Conservation (phyloP, 1,140 invertebrate species). For the Oreohelix idahoensis region DNA sequence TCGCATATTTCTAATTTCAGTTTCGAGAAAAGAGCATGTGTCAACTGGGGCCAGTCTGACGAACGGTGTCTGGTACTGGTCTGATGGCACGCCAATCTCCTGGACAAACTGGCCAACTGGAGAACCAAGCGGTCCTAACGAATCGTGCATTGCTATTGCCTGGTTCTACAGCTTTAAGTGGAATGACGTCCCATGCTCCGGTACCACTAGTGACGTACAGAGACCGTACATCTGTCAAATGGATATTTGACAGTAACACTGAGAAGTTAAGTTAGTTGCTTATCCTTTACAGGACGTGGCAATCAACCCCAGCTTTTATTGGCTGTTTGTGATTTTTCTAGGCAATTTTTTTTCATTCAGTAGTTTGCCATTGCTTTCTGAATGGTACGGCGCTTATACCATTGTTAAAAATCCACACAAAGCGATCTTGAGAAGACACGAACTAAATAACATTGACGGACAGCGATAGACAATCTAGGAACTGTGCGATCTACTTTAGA, state of each 20-base stretch:
- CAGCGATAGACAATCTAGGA: no score
- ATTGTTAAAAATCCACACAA: no score
- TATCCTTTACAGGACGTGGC: no score
- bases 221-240: slow-evolving; percentile 10
- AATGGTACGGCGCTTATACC: no score
- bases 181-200: slow-evolving; percentile 19
- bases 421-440: no score
- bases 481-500: no score
- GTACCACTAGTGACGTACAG: neutral
- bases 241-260: neutral
- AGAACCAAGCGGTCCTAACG: slow-evolving; percentile 9
- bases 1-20: slow-evolving; percentile 4
- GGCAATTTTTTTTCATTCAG: no score
- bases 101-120: slow-evolving; percentile 28
- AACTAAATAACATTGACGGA: no score
- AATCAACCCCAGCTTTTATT: no score
- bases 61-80: neutral
- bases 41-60: neutral
- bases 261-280: neutral
- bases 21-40: neutral
- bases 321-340: no score
- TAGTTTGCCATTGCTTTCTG: no score
- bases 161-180: slow-evolving; percentile 36
- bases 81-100: neutral
- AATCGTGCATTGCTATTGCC: slow-evolving; percentile 30